A percentile compares a stretch with the other conserved stretches of the same genome.
These are phyloP conservation scores for Hymenopus coronatus DNA, from an alignment of 2,888 invertebrate genomes.

Conservation along the genomic window DNA sequence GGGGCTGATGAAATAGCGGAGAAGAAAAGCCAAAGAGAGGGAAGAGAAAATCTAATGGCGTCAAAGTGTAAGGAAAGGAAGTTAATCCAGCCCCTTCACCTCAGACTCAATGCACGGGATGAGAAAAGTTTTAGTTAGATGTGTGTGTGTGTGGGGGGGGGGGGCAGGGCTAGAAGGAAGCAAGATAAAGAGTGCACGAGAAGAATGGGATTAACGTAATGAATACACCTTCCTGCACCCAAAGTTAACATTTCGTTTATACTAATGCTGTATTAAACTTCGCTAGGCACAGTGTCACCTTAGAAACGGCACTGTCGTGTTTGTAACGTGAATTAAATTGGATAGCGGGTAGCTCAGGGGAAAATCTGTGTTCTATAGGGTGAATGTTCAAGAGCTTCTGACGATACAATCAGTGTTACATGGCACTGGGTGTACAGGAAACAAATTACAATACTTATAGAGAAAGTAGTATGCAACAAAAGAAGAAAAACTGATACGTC, in stretches of 20 bases:
- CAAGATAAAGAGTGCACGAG: background rate
- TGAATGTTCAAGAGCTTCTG: too few relatives aligned
- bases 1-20: background rate
- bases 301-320: background rate
- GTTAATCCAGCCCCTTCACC: background rate
- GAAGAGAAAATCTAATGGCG: background rate
- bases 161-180: background rate
- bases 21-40: background rate
- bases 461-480: too few relatives aligned
- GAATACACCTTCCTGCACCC: background rate
- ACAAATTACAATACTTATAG: too few relatives aligned
- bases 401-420: too few relatives aligned
- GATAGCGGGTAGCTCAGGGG: background rate
- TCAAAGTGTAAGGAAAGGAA: background rate
- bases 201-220: conserved; percentile 7
- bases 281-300: background rate
- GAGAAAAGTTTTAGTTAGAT: conserved; percentile 7
- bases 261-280: background rate
- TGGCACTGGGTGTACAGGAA: too few relatives aligned
- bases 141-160: background rate
- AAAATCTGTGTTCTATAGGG: too few relatives aligned
- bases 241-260: background rate
- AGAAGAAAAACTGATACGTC: too few relatives aligned
- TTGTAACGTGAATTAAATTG: background rate
- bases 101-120: background rate